A percentile compares a stretch with the other conserved stretches of the same genome.
Conservation (phyloP, 1,140 invertebrate genomes). For the Pachypsylla venusta region DNA sequence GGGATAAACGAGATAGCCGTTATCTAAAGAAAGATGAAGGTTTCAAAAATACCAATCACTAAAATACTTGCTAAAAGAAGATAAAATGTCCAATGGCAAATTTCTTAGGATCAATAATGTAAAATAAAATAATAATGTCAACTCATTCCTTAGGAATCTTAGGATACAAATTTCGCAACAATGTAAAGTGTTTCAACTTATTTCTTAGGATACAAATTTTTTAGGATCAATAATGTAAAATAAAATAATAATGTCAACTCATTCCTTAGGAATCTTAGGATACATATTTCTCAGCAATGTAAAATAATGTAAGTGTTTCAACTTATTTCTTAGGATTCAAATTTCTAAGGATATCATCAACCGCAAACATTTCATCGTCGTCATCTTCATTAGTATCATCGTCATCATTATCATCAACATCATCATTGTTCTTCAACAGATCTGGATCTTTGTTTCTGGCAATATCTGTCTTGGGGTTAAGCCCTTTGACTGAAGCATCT, state of each 20-base stretch:
- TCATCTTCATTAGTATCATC: not conserved
- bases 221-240: not conserved
- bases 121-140: not conserved
- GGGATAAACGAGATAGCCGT: not conserved
- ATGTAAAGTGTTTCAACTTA: not conserved
- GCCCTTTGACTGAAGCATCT: not conserved
- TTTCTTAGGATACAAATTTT: too few relatives aligned
- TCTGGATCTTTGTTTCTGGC: not conserved
- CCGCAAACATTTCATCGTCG: not conserved
- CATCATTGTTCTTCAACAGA: not conserved
- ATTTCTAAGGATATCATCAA: not conserved
- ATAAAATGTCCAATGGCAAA: not conserved
- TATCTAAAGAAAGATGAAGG: not conserved
- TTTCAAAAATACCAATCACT: not conserved
- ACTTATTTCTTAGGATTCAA: too few relatives aligned
- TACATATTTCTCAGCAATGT: not conserved
- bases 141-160: not conserved
- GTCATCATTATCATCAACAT: not conserved
- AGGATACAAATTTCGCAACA: not conserved
- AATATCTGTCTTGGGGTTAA: not conserved
- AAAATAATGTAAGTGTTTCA: not conserved
- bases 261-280: too few relatives aligned
- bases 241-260: not conserved
- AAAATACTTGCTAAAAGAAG: too few relatives aligned
- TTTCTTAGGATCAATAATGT: not conserved